These are phyloP conservation scores for Cygnus olor DNA, from an alignment of 2,797 vertebrate species.

Conservation along the genomic window DNA sequence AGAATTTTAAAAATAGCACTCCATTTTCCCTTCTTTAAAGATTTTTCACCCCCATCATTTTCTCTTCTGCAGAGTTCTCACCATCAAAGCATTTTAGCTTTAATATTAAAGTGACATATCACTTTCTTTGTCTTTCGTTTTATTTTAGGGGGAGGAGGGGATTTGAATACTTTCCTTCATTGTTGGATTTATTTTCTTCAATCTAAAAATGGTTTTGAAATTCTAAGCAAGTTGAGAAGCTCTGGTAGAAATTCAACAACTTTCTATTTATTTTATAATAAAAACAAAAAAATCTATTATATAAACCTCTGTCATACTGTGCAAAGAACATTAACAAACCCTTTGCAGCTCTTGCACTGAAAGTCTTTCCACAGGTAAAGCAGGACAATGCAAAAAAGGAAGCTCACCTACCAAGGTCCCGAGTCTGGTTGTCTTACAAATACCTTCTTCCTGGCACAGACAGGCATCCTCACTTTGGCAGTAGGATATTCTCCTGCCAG, in stretches of 20 bases:
- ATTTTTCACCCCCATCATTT: slow-evolving; percentile 45
- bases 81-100: slow-evolving; percentile 48
- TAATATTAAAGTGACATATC: not conserved
- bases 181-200: not conserved
- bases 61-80: slow-evolving; percentile 32
- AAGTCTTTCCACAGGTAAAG: not conserved
- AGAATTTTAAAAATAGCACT: slow-evolving; percentile 54
- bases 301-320: not conserved
- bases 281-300: not conserved
- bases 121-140: not conserved
- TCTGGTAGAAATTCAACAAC: not conserved
- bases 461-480: not conserved
- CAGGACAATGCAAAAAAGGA: not conserved
- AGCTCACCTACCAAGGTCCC: not conserved
- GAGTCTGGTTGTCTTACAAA: not conserved
- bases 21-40: slow-evolving; percentile 48
- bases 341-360: not conserved
- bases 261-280: not conserved
- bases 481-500: not conserved
- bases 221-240: slow-evolving; percentile 20
- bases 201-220: slow-evolving; percentile 3
- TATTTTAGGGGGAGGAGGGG: not conserved
- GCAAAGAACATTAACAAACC: not conserved
- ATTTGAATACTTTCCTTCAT: slow-evolving; percentile 12
- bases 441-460: fast-evolving